Evolutionary conservation across 2,113 vertebrate genomes (phyloP).

Genomic region (Trochalopteron elliotii): DNA sequence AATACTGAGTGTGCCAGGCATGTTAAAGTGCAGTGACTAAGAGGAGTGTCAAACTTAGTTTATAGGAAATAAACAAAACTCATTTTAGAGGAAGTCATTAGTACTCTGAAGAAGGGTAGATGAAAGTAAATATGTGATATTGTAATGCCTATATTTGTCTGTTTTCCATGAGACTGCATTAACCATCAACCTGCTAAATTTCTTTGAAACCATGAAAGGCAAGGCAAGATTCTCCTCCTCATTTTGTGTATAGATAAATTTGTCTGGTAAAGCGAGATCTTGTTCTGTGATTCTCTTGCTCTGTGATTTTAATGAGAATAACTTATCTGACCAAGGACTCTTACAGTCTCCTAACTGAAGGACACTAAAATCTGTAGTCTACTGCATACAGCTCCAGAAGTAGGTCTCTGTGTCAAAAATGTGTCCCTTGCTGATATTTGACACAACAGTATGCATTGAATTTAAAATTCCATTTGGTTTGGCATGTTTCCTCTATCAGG

Average conservation of each 20-base stretch:
- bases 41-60: background rate
- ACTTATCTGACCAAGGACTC: background rate
- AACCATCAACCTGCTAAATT: background rate
- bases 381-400: background rate
- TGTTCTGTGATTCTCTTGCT: background rate
- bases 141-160: background rate
- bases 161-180: background rate
- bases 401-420: background rate
- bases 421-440: background rate
- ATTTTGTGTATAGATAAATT: background rate
- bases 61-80: background rate
- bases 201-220: background rate
- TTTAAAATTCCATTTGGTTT: background rate
- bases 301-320: background rate
- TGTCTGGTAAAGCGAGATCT: background rate
- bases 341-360: background rate
- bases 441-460: background rate
- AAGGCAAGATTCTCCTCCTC: background rate
- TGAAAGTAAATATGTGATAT: background rate
- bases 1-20: background rate
- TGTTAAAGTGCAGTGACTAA: background rate
- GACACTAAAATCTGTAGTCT: background rate
- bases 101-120: background rate
- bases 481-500: background rate
- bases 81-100: background rate